Base-by-base conservation (phyloP, 1,140 invertebrate species). In the Diorhabda sublineata region DNA sequence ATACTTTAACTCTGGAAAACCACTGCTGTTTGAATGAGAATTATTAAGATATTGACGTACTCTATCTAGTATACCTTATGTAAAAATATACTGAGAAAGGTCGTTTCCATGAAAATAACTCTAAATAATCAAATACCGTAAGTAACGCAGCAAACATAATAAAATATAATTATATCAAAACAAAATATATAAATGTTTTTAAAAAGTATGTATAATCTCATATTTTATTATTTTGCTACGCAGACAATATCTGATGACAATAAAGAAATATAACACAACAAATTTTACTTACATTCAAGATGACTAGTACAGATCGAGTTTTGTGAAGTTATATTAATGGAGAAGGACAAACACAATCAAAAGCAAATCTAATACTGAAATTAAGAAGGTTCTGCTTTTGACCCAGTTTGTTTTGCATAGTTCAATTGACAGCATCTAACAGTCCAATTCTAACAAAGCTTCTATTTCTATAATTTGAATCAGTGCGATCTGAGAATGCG, bases 301-400 rank as follows among this genome's bases (percentile, higher is more conserved):
- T 80, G 78, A 80, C 78, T 80, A 80, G 78, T 78, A 77, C 72
- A 74, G 78, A 78, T 75, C 74, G 76, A 78, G 78, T 77, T 60
- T 26, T 74, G 72, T 71, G 56, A 73, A 74, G 71, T 68, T 52
- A 52, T 52, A n/a, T 52, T 52, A 52, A 52, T 71, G 69, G 69
- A 71, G 70, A 68, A 59, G 45, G 43, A 69, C 61, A 60, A 56
- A 64, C 45, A 56, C 69, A 63, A 72, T 61, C 68, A 72, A 72
- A 72, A 61, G 59, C 61, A 70, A 70, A 44, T 66, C 56, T 70
- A 72, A 72, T 72, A 70, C 69, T 72, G 71, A 70, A 72, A 64
- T 70, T 58, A 69, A 63, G 67, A 63, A 47, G 43, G 43, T 66
- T 65, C 67, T 70, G 71, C 65, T 65, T 70, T 69, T 66, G 67